Base-by-base conservation (phyloP, 2,888 invertebrate species). In the Apamea crenata region DNA sequence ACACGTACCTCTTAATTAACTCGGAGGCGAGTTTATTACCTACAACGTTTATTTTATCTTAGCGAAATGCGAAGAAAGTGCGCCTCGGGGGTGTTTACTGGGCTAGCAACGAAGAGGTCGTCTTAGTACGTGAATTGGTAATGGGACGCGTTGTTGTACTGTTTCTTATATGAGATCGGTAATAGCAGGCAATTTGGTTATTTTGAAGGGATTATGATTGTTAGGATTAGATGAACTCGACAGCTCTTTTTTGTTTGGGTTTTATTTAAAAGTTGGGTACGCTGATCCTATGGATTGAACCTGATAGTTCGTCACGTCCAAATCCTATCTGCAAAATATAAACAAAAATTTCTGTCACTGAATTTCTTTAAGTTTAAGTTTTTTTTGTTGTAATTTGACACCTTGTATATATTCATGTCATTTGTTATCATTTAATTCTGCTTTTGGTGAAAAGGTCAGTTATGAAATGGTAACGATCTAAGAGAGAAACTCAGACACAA, bases 1-100 rank as follows among this genome's bases (percentile, higher is more conserved):
- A 90, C 89, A 91, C 90, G 91, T 91, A 90, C 82, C 88, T 92
- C 90, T 92, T 92, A 92, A 92, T 92, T 92, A 92, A 92, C 90
- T 92, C 82, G 85, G 88, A 89, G 91, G 87, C 82, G 88, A 90
- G 78, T 92, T 92, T 91, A 92, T 91, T 91, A 89, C 85, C 84
- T 81, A 87, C 88, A 88, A 90, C 89, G 87, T 87, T 91, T 90
- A 90, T 91, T 91, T 91, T 90, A 89, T 90, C 87, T 86, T 76
- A 67, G 77, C 63, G 77, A 89, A 89, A 89, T 69, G 87, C 78
- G 85, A 85, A 89, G 84, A 80, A 86, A 85, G 72, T 82, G 85
- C 70, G 77, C 81, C 83, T 32, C 59, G 83, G 86, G 86, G 76
- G 84, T 85, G 76, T 89, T 88, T 86, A 86, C 77, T 74, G 77